Base-by-base conservation (phyloP, 2,888 invertebrate species). In the Myathropa florea region DNA sequence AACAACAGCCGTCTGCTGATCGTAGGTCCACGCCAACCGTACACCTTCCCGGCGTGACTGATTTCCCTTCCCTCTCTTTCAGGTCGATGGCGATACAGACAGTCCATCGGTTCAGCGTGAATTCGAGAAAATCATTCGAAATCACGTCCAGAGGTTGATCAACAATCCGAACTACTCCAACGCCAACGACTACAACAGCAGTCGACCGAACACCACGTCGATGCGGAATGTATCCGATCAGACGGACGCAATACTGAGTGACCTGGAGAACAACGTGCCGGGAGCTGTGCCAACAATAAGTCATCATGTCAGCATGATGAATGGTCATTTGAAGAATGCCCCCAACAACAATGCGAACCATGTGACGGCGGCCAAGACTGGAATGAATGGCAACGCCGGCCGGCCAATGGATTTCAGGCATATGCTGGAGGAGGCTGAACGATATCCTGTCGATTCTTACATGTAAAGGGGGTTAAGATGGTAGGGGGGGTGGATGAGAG, bases 31-130 rank as follows among this genome's bases (percentile, higher is more conserved):
- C 0, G 3, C 9, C 4, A 39, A 14, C 39, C 14, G 36, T 12
- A 0, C 6, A n/a, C n/a, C n/a, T n/a, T n/a, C n/a, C n/a, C n/a
- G n/a, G n/a, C 39, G 6, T n/a, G 39, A 39, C 30, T 33, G 9
- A 70, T 23, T 6, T 53, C 55, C 21, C 21, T 6, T 4, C 3
- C 2, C 18, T 46, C 18, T n/a, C 10, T 72, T 88, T 7, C 87
- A 97, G 97, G 96, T 97, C 80, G 97, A 97, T 90, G 97, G 97
- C 0, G 97, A 97, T 90, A 97, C 97, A 0, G 97, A 97, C 89
- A 95, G 96, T 7, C 93, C 94, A 0, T 95, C 95, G 7, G 97
- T 97, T 0, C 96, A 96, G 90, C 94, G 95, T 28, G 97, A 97
- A 91, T 97, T 97, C 92, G 94, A 95, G 70, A 94, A 94, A 28